Evolutionary conservation across 2,797 vertebrate genomes (phyloP), one percentile per base, ranked within the genome.

Genomic region (Natrix natrix): DNA sequence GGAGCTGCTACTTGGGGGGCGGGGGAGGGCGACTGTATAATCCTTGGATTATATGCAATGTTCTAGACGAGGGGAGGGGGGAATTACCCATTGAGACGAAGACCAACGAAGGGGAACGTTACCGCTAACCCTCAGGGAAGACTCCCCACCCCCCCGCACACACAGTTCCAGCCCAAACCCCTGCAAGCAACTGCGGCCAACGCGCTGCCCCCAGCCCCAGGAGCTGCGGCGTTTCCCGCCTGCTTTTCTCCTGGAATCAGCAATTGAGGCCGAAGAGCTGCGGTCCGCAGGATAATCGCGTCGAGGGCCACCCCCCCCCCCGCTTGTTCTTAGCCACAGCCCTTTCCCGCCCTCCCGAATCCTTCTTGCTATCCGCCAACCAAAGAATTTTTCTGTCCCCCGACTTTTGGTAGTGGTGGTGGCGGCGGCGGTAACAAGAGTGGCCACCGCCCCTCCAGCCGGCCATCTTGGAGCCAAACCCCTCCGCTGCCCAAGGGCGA

Each of bases 401-500:
- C 57, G 12, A 32, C 24, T 63, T 17, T 26, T 7, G 43, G 24
- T 88, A 54, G 12, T 16, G 32, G 17, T 16, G 10, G 78, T 24
- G 16, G 91, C 60, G 17, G 28, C 88, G 88, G 63, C 28, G 10
- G 59, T 26, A 32, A 52, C 60, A 12, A 63, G 87, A 54, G 24
- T n/a, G 16, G 59, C 60, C 32, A 24, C 89, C 28, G 28, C 61
- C 63, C 87, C 28, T 28, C 28, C 63, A 24, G 56, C 92, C 92
- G 56, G 92, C 92, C 92, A 93, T 93, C 90, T 91, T 93, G 90
- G n/a, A 17, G 92, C 88, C 69, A 43, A 61, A 20, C 61, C 63
- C 28, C 55, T 17, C 26, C 4, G 22, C 61, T 20, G 28, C 28
- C 43, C 52, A 20, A 69, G 26, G 11, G 55, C 28, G 74, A 86